A percentile compares a stretch with the other conserved stretches of the same genome.
Conservation (phyloP, 2,888 invertebrate species). For the Calameuta idolon region DNA sequence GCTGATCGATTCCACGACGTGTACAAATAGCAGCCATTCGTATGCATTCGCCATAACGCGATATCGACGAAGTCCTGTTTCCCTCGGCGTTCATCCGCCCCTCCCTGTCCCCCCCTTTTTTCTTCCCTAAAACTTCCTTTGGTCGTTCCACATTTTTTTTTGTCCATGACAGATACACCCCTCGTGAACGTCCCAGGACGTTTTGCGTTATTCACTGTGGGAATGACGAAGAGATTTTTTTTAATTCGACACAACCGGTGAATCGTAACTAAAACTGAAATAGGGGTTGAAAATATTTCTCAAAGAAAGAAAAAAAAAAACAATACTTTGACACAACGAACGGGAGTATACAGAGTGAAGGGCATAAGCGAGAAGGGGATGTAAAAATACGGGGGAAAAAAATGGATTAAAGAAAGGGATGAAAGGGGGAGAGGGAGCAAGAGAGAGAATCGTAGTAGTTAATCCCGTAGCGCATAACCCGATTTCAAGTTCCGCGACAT, state of each 20-base stretch:
- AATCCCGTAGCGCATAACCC: slow-evolving; percentile 22
- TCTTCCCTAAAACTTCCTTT: not conserved
- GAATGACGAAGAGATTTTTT: not conserved
- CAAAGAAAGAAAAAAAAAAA: not conserved
- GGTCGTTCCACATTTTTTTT: not conserved
- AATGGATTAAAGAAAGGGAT: slow-evolving; percentile 16
- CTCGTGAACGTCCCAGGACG: not conserved
- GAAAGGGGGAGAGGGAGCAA: not conserved
- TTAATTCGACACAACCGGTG: not conserved
- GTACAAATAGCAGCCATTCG: slow-evolving; percentile 20
- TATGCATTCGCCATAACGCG: slow-evolving; percentile 18
- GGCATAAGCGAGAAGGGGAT: not conserved
- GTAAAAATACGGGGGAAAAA: slow-evolving; percentile 3
- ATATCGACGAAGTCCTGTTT: not conserved
- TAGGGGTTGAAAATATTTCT: not conserved
- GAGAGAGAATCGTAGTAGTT: not conserved
- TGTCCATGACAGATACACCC: not conserved
- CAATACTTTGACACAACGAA: not conserved
- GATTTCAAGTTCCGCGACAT: slow-evolving; percentile 16
- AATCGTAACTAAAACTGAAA: not conserved
- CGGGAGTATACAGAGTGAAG: not conserved
- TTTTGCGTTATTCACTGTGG: not conserved
- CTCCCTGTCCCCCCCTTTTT: not conserved
- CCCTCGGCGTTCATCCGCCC: not conserved
- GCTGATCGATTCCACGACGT: slow-evolving; percentile 21